Base-by-base conservation (phyloP, 2,797 vertebrate genomes). In the Sphaeramia orbicularis region DNA sequence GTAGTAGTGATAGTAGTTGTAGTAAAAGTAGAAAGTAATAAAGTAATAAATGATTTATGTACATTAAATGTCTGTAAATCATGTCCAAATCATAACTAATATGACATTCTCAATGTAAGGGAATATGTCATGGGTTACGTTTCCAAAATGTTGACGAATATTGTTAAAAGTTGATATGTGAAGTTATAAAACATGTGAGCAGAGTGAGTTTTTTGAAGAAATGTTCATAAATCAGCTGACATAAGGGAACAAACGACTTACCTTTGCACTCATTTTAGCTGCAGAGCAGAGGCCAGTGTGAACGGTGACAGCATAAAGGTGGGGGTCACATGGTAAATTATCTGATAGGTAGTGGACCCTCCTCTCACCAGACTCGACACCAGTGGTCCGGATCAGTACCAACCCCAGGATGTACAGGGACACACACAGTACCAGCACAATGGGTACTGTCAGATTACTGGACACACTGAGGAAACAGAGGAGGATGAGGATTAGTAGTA, bases 251-350 rank as follows among this genome's bases (percentile, higher is more conserved):
- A 50, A 41, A 51, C 36, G 38, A 38, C 15, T 43, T 77, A 96
- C 96, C 93, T 94, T 95, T 35, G 95, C 93, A 8, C 90, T 94
- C 81, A 95, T 90, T 8, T 5, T 44, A 35, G 91, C 75, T 0
- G 92, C 91, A 15, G 96, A 91, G 61, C 91, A 86, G 67, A 94
- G 91, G 32, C 95, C 94, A 0, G 95, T 96, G 87, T 95, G 90
- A 21, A 95, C 44, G 1, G 93, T 92, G 0, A 96, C 87, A 0
- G 90, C 84, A 3, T 96, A 96, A 8, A 92, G 79, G 59, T 91
- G 83, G 3, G 63, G 81, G 61, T 94, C 88, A 4, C 62, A 64
- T 0, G 70, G 83, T 6, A 66, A 49, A 51, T 87, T 93, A 71
- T 95, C 95, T 19, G 92, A 78, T 1, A 96, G 90, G 30, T 89